Evolutionary conservation across 2,888 invertebrate genomes (phyloP), one percentile per base, ranked within the genome.

Genomic region (Catocala nupta): DNA sequence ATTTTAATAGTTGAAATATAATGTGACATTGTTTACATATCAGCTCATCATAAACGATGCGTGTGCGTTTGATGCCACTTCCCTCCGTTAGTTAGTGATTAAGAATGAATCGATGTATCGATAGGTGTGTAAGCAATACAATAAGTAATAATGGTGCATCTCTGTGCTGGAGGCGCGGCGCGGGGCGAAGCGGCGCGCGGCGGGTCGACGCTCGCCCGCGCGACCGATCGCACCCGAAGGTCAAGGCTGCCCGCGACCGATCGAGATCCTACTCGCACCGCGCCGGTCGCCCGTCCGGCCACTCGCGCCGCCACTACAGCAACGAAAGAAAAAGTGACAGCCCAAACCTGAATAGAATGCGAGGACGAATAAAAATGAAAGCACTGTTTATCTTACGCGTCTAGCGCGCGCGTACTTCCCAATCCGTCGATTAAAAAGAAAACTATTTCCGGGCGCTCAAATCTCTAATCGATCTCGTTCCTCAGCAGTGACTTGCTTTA

Each of bases 321-420:
- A 90, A 90, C 89, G 93, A 94, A 93, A 93, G 89, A 93, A 94
- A 94, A 94, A 94, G 94, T 94, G 93, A 92, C 92, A 88, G 88
- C 87, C 92, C 89, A 90, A 93, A 92, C 92, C 91, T 90, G 92
- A 92, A 91, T 90, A 91, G 91, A 90, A 89, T 87, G 86, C 88
- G 89, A 90, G 93, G 92, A 92, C 93, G 90, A 85, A 90, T 91
- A 93, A 93, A 94, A 94, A 92, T 90, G 94, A 94, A 93, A 94
- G 93, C 92, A 86, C 73, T 80, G 75, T 80, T 82, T 85, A 83
- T 81, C 75, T 85, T 76, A 68, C 72, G 66, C 74, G 69, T 77
- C 79, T 77, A 81, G 70, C 75, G 73, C 78, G 76, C 77, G 55
- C 74, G 61, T 57, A 74, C 71, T 73, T 77, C 70, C 70, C 59